These are phyloP conservation scores for Cloeon dipterum DNA, from an alignment of 2,888 invertebrate species.

Conservation along the genomic window DNA sequence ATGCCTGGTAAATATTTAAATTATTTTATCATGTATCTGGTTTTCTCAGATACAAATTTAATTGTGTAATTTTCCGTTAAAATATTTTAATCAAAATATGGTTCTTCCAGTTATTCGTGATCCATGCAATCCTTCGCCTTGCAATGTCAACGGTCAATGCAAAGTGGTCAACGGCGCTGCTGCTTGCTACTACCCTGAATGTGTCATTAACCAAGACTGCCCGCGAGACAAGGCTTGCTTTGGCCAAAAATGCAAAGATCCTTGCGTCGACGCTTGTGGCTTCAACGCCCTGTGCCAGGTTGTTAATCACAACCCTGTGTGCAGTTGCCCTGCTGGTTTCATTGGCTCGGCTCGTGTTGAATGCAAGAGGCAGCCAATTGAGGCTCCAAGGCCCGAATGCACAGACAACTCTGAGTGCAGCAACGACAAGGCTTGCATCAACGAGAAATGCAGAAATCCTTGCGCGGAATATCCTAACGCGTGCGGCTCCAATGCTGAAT, in stretches of 20 bases:
- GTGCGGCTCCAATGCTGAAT: slow-evolving; percentile 58
- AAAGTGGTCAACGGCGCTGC: slow-evolving; percentile 42
- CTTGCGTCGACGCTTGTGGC: slow-evolving; percentile 46
- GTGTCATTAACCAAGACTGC: slow-evolving; percentile 73
- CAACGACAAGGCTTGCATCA: slow-evolving; percentile 61
- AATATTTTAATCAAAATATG: too few species aligned
- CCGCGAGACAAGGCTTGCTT: slow-evolving; percentile 58
- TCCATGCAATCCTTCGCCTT: slow-evolving; percentile 70
- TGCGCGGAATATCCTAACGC: slow-evolving; percentile 37
- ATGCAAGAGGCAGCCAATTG: slow-evolving; percentile 29
- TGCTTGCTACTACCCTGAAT: slow-evolving; percentile 63
- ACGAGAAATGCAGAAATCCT: slow-evolving; percentile 47
- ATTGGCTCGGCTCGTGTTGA: slow-evolving; percentile 55
- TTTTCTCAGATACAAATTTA: not conserved
- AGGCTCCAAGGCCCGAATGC: slow-evolving; percentile 48
- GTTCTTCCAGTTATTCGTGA: slow-evolving; percentile 19
- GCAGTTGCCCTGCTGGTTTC: slow-evolving; percentile 58
- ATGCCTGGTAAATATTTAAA: not conserved
- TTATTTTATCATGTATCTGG: not conserved
- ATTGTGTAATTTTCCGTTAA: not conserved
- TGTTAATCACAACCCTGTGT: slow-evolving; percentile 59
- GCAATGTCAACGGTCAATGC: slow-evolving; percentile 62
- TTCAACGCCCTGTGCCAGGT: slow-evolving; percentile 57
- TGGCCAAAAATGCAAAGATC: slow-evolving; percentile 61
- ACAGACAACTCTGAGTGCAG: slow-evolving; percentile 51